Percentiles rank a stretch among this genome's conserved stretches.
phyloP scores from a whole-genome alignment of 2,113 vertebrate genomes.

The Phocoena phocoena region DNA sequence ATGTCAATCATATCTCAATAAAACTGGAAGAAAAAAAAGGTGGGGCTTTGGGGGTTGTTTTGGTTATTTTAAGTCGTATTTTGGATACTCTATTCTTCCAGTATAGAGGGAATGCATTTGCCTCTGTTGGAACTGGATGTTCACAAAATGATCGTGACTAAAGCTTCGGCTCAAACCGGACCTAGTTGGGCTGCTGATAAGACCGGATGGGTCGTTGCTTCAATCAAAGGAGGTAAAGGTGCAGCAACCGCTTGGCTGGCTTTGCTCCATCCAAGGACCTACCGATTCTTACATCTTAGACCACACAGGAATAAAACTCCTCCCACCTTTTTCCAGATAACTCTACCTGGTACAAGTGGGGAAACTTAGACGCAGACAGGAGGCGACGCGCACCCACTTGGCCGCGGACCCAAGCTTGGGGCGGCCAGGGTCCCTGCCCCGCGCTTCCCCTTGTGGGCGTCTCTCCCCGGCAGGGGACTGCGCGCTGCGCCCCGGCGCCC shows the following conservation, averaged over 20 bases:
- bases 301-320: not conserved
- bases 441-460: not conserved
- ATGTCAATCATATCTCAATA: not conserved
- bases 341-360: not conserved
- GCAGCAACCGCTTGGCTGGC: not conserved
- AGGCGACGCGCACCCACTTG: not conserved
- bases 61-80: not conserved
- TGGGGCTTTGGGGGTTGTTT: not conserved
- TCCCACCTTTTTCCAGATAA: not conserved
- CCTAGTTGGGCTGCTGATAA: not conserved
- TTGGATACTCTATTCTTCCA: not conserved
- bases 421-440: not conserved
- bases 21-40: not conserved
- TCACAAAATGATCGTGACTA: not conserved
- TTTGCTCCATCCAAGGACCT: not conserved
- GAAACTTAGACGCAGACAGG: not conserved
- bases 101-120: not conserved
- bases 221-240: not conserved
- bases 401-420: fast-evolving
- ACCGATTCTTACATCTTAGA: not conserved
- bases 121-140: not conserved
- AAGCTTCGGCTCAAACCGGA: not conserved
- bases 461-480: not conserved
- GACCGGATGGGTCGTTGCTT: not conserved
- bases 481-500: not conserved